Conservation (phyloP, 2,888 invertebrate species). For the Cantharis lateralis region DNA sequence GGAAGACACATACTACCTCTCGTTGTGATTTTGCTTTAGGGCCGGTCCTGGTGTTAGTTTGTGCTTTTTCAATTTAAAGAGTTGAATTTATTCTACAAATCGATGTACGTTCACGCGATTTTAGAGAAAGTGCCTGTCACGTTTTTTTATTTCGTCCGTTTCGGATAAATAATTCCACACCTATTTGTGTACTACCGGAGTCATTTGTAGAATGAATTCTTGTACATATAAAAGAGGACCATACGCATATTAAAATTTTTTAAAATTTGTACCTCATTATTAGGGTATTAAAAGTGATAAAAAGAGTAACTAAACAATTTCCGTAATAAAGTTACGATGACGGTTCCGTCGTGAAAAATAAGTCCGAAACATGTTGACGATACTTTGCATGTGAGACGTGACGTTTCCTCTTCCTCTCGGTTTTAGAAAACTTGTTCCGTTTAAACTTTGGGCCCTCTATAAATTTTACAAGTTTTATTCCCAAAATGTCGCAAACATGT, state of each 20-base stretch:
- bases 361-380: not conserved
- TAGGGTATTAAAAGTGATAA: slow-evolving; percentile 22
- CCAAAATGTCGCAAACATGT: slow-evolving; percentile 4
- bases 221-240: slow-evolving; percentile 29
- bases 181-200: not conserved
- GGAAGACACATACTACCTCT: no score
- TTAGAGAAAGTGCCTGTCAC: slow-evolving; percentile 1
- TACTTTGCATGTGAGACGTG: not conserved
- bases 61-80: not conserved
- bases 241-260: slow-evolving; percentile 26
- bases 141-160: not conserved
- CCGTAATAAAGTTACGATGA: not conserved
- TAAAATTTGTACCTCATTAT: slow-evolving; percentile 19
- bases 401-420: not conserved
- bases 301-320: slow-evolving; percentile 8
- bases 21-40: not conserved
- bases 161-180: not conserved
- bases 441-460: not conserved
- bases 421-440: not conserved
- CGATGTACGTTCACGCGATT: not conserved
- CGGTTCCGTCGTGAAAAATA: not conserved
- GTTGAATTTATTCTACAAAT: slow-evolving; percentile 1
- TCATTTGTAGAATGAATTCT: slow-evolving; percentile 10
- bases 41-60: not conserved
- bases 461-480: no score